Conservation (phyloP, 1,140 invertebrate species). For the Asobara japonica region DNA sequence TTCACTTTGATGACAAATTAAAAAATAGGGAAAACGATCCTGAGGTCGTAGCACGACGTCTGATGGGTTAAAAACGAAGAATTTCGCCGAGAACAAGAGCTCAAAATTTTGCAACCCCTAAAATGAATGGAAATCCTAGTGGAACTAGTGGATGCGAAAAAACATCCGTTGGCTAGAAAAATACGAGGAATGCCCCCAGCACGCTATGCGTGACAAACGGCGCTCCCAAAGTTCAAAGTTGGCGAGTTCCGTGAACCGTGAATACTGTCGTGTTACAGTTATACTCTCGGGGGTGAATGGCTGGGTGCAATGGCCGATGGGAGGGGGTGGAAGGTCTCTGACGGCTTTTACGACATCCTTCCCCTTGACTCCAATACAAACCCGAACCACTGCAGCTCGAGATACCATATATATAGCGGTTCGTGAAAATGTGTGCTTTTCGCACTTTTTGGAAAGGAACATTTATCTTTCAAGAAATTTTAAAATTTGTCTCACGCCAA, state of each 20-base stretch:
- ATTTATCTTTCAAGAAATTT: not conserved
- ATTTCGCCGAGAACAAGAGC: too few species aligned
- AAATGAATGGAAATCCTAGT: too few species aligned
- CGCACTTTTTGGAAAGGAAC: too few species aligned
- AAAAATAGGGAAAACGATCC: too few species aligned
- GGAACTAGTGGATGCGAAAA: too few species aligned
- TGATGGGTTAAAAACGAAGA: too few species aligned
- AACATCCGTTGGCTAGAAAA: not conserved
- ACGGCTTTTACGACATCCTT: conserved; percentile 29
- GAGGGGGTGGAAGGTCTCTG: not conserved
- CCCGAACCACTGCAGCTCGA: not conserved
- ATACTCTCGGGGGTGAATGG: conserved; percentile 4
- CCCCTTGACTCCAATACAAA: conserved; percentile 25
- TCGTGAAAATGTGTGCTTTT: too few species aligned
- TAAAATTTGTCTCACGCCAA: too few species aligned
- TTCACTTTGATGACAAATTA: too few species aligned
- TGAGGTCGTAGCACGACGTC: too few species aligned
- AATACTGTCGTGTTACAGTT: conserved; percentile 3
- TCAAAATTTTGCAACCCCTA: too few species aligned
- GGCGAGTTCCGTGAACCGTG: not conserved
- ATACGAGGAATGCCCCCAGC: conserved; percentile 15
- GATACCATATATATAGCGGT: not conserved
- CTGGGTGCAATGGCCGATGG: not conserved
- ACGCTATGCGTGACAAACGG: conserved; percentile 33
- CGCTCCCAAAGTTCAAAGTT: conserved; percentile 3